A percentile compares a stretch with the other conserved stretches of the same genome.
phyloP scores from a whole-genome alignment of 2,113 vertebrate genomes.

The Mandrillus leucophaeus region DNA sequence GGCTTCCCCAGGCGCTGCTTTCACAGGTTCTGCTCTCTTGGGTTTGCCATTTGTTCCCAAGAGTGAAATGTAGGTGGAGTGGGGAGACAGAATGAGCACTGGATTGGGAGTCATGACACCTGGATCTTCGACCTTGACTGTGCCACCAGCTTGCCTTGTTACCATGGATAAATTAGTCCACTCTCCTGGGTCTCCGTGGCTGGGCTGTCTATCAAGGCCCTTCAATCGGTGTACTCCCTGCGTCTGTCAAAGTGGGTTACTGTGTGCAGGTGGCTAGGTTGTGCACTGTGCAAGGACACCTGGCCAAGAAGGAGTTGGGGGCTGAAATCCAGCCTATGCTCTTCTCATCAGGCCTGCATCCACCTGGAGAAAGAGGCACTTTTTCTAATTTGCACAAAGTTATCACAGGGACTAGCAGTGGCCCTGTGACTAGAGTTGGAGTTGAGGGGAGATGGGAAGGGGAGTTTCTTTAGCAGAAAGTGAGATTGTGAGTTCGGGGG shows the following conservation, averaged over 20 bases:
- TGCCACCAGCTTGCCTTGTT: not conserved
- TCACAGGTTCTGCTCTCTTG: not conserved
- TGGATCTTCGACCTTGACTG: not conserved
- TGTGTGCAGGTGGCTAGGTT: not conserved
- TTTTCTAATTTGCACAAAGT: not conserved
- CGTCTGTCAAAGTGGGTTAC: not conserved
- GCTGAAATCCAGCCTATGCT: not conserved
- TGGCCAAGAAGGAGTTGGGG: too few species aligned
- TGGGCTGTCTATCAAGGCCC: not conserved
- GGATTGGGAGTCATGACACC: not conserved
- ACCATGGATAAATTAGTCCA: not conserved
- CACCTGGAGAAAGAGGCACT: not conserved
- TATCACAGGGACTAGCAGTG: not conserved
- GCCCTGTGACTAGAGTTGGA: not conserved
- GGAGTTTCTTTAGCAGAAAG: not conserved
- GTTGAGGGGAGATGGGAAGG: not conserved
- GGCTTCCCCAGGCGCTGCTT: not conserved
- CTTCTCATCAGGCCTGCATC: not conserved
- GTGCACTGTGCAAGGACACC: not conserved
- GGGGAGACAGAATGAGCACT: not conserved
- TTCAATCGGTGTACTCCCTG: not conserved
- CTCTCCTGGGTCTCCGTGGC: not conserved
- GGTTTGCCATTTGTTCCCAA: slow-evolving; percentile 48
- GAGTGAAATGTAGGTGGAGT: not conserved
- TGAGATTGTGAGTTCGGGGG: not conserved